Evolutionary conservation across 53 echinoderm and acorn worm genomes (phyloP).

Genomic region (Glandiceps talaboti): DNA sequence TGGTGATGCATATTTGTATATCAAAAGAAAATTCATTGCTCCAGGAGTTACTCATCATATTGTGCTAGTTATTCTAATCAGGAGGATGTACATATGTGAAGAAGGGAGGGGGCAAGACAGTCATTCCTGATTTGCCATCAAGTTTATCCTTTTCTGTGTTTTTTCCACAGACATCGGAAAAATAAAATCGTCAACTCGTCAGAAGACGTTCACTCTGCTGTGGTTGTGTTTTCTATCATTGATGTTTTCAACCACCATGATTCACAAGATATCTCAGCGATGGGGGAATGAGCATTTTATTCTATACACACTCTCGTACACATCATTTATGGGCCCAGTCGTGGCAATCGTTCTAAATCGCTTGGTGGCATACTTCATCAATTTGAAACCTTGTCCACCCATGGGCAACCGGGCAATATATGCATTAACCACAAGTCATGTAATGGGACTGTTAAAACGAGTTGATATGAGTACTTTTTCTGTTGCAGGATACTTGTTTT

Average conservation of each 20-base stretch:
- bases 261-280: not conserved
- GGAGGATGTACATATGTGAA: too few relatives aligned
- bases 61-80: too few relatives aligned
- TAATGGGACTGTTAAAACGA: not conserved
- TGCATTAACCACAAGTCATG: not conserved
- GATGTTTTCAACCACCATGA: not conserved
- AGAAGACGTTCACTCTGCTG: not conserved
- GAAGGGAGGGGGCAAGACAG: too few relatives aligned
- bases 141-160: too few relatives aligned
- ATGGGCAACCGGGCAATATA: not conserved
- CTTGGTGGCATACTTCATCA: not conserved
- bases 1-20: too few relatives aligned
- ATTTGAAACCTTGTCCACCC: not conserved
- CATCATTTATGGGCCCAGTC: not conserved
- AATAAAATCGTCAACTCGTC: not conserved
- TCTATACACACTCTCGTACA: not conserved
- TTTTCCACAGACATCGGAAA: too few relatives aligned
- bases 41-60: too few relatives aligned
- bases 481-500: not conserved
- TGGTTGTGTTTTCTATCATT: not conserved
- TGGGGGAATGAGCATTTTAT: not conserved
- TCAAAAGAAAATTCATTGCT: too few relatives aligned
- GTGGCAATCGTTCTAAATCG: not conserved
- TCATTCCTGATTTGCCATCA: too few relatives aligned
- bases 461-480: not conserved